These are phyloP conservation scores for Drosophila setosimentum DNA, from an alignment of 2,888 invertebrate species.

Conservation along the genomic window DNA sequence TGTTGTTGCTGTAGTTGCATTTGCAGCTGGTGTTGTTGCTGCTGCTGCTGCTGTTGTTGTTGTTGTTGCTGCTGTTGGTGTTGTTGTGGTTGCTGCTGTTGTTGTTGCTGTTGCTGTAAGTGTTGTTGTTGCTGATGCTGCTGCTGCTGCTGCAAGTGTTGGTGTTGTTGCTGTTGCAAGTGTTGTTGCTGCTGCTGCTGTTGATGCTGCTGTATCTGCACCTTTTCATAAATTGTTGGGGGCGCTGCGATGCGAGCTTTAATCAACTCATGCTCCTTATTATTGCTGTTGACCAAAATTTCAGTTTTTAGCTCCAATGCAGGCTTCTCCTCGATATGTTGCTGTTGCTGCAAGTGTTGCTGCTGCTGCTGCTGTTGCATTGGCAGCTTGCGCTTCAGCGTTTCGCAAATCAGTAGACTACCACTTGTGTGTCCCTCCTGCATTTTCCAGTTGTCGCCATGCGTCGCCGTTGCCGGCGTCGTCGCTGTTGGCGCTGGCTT, in stretches of 20 bases:
- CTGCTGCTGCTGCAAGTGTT: conserved; percentile 21
- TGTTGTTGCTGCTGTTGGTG: conserved; percentile 22
- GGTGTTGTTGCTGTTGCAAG: conserved; percentile 10
- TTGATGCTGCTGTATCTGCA: conserved; percentile 50
- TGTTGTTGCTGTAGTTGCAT: conserved; percentile 35
- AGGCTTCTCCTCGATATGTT: conserved; percentile 43
- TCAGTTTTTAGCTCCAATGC: conserved; percentile 40
- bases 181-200: conserved; percentile 22
- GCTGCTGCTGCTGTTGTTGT: conserved; percentile 14
- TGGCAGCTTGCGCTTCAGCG: conserved; percentile 60
- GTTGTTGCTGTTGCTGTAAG: conserved; percentile 26
- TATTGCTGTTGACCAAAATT: conserved; percentile 48
- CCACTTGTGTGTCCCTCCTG: conserved; percentile 30
- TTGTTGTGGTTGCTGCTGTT: conserved; percentile 24
- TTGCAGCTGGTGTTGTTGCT: conserved; percentile 32
- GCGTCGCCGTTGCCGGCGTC: conserved; percentile 24
- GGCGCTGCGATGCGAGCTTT: conserved; percentile 30
- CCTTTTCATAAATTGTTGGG: neutral
- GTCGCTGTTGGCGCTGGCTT: conserved; percentile 40
- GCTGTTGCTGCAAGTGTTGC: conserved; percentile 37
- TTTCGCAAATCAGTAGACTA: conserved; percentile 26
- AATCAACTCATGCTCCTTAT: conserved; percentile 33
- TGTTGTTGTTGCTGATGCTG: conserved; percentile 34
- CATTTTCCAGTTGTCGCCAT: conserved; percentile 60
- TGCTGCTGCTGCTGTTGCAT: conserved; percentile 35